Conservation (phyloP, 2,113 vertebrate species). For the Indri indri region DNA sequence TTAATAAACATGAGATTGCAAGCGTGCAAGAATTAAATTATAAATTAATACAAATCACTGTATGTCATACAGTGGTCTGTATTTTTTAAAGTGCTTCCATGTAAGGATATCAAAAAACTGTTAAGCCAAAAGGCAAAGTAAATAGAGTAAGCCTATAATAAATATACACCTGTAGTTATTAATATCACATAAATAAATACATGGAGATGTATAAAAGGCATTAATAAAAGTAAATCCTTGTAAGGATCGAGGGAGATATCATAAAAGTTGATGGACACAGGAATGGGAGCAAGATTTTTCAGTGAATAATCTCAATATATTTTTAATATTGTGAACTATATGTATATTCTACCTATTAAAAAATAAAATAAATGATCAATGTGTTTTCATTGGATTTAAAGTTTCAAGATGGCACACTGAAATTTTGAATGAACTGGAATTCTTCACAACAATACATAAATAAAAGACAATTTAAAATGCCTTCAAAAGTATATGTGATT, state of each 20-base stretch:
- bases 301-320: background rate
- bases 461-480: background rate
- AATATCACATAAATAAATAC: background rate
- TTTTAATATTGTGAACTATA: background rate
- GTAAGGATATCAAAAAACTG: background rate
- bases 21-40: background rate
- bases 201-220: background rate
- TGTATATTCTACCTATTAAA: background rate
- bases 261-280: background rate
- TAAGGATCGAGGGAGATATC: background rate
- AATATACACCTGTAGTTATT: background rate
- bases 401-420: background rate
- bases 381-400: background rate
- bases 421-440: background rate
- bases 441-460: background rate
- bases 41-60: background rate
- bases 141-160: background rate
- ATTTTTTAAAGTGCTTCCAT: background rate
- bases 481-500: background rate
- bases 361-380: background rate
- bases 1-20: background rate
- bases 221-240: background rate
- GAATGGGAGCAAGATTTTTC: background rate
- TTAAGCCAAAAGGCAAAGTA: constrained; percentile 9
- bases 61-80: background rate